Conservation (phyloP, 1,140 invertebrate genomes). For the Rhyzopertha dominica region DNA sequence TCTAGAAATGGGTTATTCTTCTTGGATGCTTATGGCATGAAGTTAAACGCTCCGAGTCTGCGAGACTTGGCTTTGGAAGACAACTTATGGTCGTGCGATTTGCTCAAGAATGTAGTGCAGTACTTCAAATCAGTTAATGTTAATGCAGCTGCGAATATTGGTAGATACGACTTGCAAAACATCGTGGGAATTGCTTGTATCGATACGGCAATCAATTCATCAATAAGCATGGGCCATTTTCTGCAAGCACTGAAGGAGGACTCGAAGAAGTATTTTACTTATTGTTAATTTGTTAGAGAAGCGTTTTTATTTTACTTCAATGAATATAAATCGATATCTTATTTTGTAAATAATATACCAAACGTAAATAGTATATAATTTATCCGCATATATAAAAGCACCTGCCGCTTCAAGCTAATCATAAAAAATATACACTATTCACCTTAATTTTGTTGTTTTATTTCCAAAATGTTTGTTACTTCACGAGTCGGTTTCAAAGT, state of each 20-base stretch:
- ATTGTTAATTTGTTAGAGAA: no score
- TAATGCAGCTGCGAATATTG: slow-evolving; percentile 20
- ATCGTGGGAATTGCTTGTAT: slow-evolving; percentile 39
- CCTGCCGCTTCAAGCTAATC: no score
- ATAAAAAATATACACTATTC: no score
- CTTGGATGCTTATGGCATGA: slow-evolving; percentile 28
- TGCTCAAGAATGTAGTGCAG: slow-evolving; percentile 28
- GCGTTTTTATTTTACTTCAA: no score
- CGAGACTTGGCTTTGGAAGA: slow-evolving; percentile 28
- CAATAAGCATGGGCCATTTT: slow-evolving; percentile 8
- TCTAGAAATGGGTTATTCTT: slow-evolving; percentile 33
- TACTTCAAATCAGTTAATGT: slow-evolving; percentile 30
- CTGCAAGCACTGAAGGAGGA: slow-evolving; percentile 10
- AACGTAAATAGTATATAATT: no score
- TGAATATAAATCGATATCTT: no score
- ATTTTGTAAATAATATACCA: no score
- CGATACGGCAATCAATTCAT: slow-evolving; percentile 13
- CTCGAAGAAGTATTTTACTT: no score
- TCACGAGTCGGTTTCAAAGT: no score
- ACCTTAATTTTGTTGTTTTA: no score
- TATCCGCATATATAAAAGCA: no score
- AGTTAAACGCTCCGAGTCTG: slow-evolving; percentile 25
- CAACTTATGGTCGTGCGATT: slow-evolving; percentile 33
- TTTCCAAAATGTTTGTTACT: no score
- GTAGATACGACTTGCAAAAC: slow-evolving; percentile 33